Percentiles rank a stretch among this genome's conserved stretches.
phyloP scores from a whole-genome alignment of 2,888 invertebrate genomes.

The Catocala nupta region DNA sequence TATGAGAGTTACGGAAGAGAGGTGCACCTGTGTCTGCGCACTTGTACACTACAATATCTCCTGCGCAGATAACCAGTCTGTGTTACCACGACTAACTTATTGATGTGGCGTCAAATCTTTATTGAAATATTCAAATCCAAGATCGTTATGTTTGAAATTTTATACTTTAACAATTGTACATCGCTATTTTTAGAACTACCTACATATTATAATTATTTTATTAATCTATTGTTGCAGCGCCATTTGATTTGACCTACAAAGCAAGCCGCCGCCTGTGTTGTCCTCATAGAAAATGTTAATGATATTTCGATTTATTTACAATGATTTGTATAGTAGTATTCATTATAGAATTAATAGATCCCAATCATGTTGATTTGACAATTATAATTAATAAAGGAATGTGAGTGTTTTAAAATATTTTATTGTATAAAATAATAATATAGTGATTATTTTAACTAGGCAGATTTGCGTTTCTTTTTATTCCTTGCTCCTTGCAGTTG shows the following conservation, averaged over 20 bases:
- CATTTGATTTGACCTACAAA: conserved; percentile 30
- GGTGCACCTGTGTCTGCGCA: no score
- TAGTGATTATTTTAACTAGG: conserved; percentile 52
- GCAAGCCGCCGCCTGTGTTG: background rate
- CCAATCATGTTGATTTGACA: conserved; percentile 60
- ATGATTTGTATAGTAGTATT: conserved; percentile 47
- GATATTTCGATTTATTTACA: conserved; percentile 47
- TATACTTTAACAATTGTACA: no score
- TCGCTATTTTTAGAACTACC: no score
- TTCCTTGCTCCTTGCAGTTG: conserved; percentile 61
- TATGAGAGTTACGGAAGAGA: no score
- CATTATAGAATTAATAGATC: conserved; percentile 39
- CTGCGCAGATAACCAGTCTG: no score
- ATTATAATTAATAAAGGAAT: conserved; percentile 49
- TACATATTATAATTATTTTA: background rate
- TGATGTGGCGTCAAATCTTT: no score
- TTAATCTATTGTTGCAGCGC: conserved; percentile 53
- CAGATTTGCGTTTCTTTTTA: conserved; percentile 71
- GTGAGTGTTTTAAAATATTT: conserved; percentile 52
- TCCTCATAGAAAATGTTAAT: conserved; percentile 21
- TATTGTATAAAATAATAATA: conserved; percentile 61
- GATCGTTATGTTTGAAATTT: no score
- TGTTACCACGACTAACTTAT: no score
- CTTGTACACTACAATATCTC: no score
- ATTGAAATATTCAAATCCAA: no score